A percentile compares a stretch with the other conserved stretches of the same genome.
phyloP scores from a whole-genome alignment of 2,113 vertebrate genomes.

The Dipodomys stephensi region DNA sequence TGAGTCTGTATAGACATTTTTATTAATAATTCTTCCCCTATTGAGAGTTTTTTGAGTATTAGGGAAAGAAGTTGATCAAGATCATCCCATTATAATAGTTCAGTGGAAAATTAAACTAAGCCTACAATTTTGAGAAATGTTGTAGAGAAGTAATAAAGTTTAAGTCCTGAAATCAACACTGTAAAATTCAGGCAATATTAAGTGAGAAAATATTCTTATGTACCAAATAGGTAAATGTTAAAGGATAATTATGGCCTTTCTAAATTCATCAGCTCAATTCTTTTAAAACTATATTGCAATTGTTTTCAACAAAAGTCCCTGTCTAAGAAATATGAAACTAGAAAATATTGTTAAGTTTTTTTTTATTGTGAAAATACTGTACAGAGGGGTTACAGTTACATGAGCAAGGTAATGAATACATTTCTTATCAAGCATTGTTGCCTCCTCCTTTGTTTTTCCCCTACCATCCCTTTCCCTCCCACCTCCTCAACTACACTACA shows the following conservation, averaged over 20 bases:
- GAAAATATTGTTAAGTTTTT: neutral
- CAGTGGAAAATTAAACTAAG: conserved; percentile 33
- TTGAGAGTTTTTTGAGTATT: neutral
- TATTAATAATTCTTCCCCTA: conserved; percentile 12
- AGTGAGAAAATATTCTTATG: conserved; percentile 37
- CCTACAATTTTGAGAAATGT: conserved; percentile 21
- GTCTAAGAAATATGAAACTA: conserved; percentile 42
- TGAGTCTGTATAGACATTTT: neutral
- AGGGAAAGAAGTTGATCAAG: conserved; percentile 6
- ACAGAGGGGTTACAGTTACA: no score
- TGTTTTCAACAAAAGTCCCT: conserved; percentile 20
- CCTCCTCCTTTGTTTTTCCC: no score
- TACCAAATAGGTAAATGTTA: neutral
- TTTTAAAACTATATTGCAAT: conserved; percentile 39
- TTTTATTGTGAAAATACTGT: no score
- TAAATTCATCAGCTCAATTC: conserved; percentile 13
- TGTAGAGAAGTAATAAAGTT: neutral
- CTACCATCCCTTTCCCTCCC: no score
- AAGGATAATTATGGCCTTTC: conserved; percentile 35
- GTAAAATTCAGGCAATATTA: conserved; percentile 28
- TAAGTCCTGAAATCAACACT: neutral
- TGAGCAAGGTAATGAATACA: no score
- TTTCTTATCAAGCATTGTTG: no score
- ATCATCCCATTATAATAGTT: neutral
- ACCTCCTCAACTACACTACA: no score